Base-by-base conservation (phyloP, 2,113 vertebrate genomes). In the Oncorhynchus tshawytscha region DNA sequence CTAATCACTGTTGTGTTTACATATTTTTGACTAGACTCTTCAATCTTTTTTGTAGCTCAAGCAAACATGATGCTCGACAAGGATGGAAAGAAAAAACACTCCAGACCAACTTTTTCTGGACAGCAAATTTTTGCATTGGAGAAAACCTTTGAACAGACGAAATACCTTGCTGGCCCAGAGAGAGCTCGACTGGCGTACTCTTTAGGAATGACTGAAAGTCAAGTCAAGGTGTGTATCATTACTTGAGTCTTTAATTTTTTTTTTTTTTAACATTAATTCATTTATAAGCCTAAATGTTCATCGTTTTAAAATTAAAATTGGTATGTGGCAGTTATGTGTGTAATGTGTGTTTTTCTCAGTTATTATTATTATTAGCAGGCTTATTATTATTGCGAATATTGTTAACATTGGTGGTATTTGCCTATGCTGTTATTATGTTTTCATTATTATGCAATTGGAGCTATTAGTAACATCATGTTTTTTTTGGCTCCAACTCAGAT, bases 131-230 rank as follows among this genome's bases (percentile, higher is more conserved):
- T 99, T 88, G 97, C 97, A 5, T 82, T 99, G 93, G 97, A 99
- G 88, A 99, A 99, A 91, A 99, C 98, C 12, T 99, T 99, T 74
- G 98, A 99, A 78, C 97, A 99, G 91, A 99, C 97, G 3, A 99
- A 99, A 85, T 99, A 99, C 87, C 87, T 99, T 93, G 97, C 97
- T 1, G 98, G 98, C 4, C 97, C 97, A 0, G 98, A 99, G 91
- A 90, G 98, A 81, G 97, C 98, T 3, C 92, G 97, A 0, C 96
- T 99, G 73, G 98, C 97, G 18, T 98, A 98, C 64, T 98, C 97
- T 0, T 73, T 99, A 73, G 98, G 97, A 64, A 98, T 99, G 97
- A 98, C 97, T 0, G 98, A 99, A 83, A 98, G 97, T 75, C 97
- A 99, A 82, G 97, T 99, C 78, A 99, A 99, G 97, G 97, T 99